phyloP scores from a whole-genome alignment of 2,113 vertebrate species.

The Ivindomyrus marchei region DNA sequence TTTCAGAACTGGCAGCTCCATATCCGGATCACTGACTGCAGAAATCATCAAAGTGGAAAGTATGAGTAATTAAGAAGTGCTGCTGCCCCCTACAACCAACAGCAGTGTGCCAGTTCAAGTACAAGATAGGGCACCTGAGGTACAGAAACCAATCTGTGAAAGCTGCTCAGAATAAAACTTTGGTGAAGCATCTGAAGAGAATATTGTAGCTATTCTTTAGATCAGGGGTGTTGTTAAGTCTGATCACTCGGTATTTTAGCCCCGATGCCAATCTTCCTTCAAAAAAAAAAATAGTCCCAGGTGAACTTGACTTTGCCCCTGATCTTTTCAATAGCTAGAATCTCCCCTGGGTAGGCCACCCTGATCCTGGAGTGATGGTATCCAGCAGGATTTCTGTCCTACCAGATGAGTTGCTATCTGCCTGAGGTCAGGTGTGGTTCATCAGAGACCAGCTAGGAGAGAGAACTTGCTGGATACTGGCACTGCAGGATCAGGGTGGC shows the following conservation, averaged over 20 bases:
- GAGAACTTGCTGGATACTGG: neutral
- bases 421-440: neutral
- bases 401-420: neutral
- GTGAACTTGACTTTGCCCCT: no score
- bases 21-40: neutral
- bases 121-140: neutral
- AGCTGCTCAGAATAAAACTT: neutral
- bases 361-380: neutral
- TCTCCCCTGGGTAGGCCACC: neutral
- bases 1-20: neutral
- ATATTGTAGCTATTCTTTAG: neutral
- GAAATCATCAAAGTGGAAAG: neutral
- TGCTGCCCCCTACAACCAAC: neutral
- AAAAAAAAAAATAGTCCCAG: no score
- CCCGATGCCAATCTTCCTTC: no score
- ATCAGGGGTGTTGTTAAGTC: neutral
- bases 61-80: neutral
- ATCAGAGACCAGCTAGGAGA: neutral
- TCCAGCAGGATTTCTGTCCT: neutral
- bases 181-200: neutral
- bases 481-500: neutral
- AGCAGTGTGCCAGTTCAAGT: neutral
- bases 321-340: no score
- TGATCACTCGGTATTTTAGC: no score
- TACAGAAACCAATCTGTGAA: neutral